Evolutionary conservation across 2,888 invertebrate species (phyloP).

Genomic region (Invenusta paracnida): DNA sequence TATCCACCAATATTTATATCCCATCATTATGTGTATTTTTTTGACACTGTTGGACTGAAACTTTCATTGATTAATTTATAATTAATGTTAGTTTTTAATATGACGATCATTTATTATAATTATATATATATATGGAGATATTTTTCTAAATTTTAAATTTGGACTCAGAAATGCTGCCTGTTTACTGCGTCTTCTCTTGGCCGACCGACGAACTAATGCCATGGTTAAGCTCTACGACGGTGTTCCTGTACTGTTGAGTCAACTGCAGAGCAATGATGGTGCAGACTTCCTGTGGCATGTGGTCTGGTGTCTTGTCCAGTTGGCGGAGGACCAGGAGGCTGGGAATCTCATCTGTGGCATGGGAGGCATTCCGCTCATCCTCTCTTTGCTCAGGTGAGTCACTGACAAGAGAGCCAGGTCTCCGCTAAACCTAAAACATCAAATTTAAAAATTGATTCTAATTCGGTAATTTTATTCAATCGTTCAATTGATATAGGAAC

Average conservation of each 20-base stretch:
- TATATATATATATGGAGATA: too few species aligned
- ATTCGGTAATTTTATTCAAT: too few species aligned
- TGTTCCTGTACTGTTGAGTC: slow-evolving; percentile 57
- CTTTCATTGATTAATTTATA: too few species aligned
- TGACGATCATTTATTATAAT: too few species aligned
- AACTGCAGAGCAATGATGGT: slow-evolving; percentile 57
- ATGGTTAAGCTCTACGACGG: slow-evolving; percentile 57
- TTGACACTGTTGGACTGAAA: too few species aligned
- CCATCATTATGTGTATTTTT: too few species aligned
- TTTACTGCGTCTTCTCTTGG: slow-evolving; percentile 54
- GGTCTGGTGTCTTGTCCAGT: slow-evolving; percentile 61
- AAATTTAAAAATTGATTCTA: too few species aligned
- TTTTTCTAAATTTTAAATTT: too few species aligned
- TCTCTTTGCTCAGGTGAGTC: slow-evolving; percentile 57
- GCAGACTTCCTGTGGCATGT: slow-evolving; percentile 61
- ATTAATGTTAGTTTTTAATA: too few species aligned
- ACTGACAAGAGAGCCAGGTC: slow-evolving; percentile 50
- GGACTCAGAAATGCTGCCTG: slow-evolving; percentile 55
- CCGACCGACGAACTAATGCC: slow-evolving; percentile 53
- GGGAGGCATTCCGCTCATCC: slow-evolving; percentile 60
- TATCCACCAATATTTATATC: too few species aligned
- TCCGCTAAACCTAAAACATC: too few species aligned
- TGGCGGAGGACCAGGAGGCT: slow-evolving; percentile 60
- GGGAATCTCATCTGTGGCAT: slow-evolving; percentile 59
- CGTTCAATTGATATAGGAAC: too few species aligned